A percentile compares a stretch with the other conserved stretches of the same genome.
Conservation (phyloP, 2,888 invertebrate species). For the Coenonympha glycerion region DNA sequence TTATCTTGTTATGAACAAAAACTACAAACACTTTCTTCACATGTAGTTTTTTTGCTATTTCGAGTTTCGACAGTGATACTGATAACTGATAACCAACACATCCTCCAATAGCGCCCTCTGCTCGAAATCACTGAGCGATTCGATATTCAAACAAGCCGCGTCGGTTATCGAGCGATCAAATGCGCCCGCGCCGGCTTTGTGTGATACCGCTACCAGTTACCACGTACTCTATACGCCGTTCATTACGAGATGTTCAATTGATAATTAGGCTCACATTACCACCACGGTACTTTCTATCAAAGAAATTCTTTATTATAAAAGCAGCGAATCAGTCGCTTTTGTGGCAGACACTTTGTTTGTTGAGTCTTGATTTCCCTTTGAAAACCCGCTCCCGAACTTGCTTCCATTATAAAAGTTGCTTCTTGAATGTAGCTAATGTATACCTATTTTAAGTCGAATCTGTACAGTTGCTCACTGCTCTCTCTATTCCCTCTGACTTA, state of each 20-base stretch:
- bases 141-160: slow-evolving; percentile 37
- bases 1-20: no score
- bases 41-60: no score
- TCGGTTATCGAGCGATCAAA: slow-evolving; percentile 24
- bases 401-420: not conserved
- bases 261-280: slow-evolving; percentile 66
- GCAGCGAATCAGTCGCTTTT: slow-evolving; percentile 16
- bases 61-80: no score
- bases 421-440: not conserved
- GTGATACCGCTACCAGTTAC: slow-evolving; percentile 15
- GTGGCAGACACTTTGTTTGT: slow-evolving; percentile 7
- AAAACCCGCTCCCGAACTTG: slow-evolving; percentile 4
- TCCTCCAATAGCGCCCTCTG: no score
- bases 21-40: no score
- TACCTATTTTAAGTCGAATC: not conserved
- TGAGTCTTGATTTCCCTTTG: slow-evolving; percentile 2
- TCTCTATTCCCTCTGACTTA: no score
- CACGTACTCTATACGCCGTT: slow-evolving; percentile 33
- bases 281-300: slow-evolving; percentile 52
- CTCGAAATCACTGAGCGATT: slow-evolving; percentile 41
- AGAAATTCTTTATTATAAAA: slow-evolving; percentile 36
- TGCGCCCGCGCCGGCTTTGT: slow-evolving; percentile 22
- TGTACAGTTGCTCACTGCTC: not conserved
- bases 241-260: slow-evolving; percentile 69
- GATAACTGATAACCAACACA: no score